Evolutionary conservation across 2,113 vertebrate species (phyloP), one percentile per base, ranked within the genome.

Genomic region (Glareola pratincola): DNA sequence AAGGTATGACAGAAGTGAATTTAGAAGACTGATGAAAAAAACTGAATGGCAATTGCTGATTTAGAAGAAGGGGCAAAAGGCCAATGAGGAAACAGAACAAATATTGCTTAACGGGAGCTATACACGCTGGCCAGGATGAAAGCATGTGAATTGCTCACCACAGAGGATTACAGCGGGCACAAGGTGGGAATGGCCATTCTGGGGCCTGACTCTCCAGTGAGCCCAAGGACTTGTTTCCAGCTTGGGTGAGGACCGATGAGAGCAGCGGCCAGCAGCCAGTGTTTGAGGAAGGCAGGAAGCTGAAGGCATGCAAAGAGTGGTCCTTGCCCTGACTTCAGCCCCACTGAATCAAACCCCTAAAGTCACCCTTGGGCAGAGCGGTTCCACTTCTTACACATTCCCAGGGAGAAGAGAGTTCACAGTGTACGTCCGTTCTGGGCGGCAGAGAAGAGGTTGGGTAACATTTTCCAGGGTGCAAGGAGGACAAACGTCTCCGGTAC

Each of bases 121-220:
- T 8, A 75, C 21, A 27, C 0, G 0, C 26, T 68, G 43, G 10
- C 45, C 43, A 84, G 72, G 39, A 83, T 2, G 6, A 63, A 68
- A 79, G 27, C 22, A 21, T 0, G 2, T 1, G 1, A n/a, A 39
- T 64, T 1, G 1, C 47, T 74, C 60, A 53, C 45, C 4, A 0
- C 1, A 0, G 29, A 59, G 51, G 23, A 36, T 50, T 56, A 36
- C 22, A 30, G 36, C 0, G 1, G 26, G 37, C 15, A 37, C 8
- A 27, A 37, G 22, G 19, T 51, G 27, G 14, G 27, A 64, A 72
- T 34, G 23, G 57, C 72, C 62, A 53, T 53, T 51, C 45, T 37
- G 43, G 22, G 14, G 22, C 29, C 27, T 45, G 48, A 64, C 27
- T 37, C 43, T 30, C 24, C 39, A 12, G 14, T 37, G 43, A 64